phyloP scores from a whole-genome alignment of 2,797 vertebrate species.

The Antrozous pallidus region DNA sequence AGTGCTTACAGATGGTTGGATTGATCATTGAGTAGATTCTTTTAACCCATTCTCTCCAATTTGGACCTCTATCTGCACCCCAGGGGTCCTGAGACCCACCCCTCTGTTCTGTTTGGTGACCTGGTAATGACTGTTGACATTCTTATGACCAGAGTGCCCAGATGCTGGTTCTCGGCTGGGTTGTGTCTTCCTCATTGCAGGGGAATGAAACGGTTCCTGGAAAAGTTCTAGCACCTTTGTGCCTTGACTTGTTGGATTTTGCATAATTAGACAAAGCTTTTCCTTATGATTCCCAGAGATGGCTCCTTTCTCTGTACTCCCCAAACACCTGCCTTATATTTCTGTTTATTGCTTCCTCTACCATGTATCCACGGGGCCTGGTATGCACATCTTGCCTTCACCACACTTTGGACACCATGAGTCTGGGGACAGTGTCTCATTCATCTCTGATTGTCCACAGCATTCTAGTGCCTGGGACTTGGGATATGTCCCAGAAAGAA shows the following conservation, averaged over 20 bases:
- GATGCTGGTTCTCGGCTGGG: not conserved
- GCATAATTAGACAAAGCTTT: not conserved
- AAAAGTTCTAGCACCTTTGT: not conserved
- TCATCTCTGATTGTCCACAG: not conserved
- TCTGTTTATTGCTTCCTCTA: not conserved
- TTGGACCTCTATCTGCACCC: not conserved
- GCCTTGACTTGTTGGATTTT: not conserved
- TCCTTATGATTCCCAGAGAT: not conserved
- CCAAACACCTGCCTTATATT: not conserved
- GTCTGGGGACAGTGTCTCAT: not conserved
- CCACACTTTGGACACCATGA: not conserved
- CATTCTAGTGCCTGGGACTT: not conserved
- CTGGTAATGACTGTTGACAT: not conserved
- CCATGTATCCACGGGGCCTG: not conserved
- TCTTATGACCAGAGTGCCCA: not conserved
- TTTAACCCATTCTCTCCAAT: not conserved
- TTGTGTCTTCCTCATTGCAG: not conserved
- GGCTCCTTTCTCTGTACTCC: not conserved
- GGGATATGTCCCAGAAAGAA: not conserved
- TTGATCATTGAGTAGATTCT: not conserved
- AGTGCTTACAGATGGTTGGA: not conserved
- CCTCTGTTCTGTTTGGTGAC: not conserved
- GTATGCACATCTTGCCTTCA: not conserved
- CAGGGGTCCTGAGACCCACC: not conserved
- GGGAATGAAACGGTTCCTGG: not conserved